Evolutionary conservation across 2,113 vertebrate species (phyloP), one percentile per base, ranked within the genome.

Genomic region (Pagrus major): DNA sequence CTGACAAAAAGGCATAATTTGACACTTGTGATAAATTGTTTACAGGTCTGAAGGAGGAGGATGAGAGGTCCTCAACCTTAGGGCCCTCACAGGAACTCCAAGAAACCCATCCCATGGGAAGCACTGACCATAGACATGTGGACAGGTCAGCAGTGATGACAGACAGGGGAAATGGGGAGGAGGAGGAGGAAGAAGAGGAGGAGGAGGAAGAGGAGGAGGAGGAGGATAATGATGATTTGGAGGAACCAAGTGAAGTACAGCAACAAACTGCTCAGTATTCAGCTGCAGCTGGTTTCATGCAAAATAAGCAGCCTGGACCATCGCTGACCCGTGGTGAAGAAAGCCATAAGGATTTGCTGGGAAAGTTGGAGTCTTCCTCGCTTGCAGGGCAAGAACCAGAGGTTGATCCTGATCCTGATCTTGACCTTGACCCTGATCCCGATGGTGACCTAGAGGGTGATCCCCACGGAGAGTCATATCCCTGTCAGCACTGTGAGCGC

Each of bases 401-500:
- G 11, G 76, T 80, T 2, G 93, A 94, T 37, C 91, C 88, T 1
- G 93, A 94, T 35, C 91, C 88, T 9, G 90, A 97, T 72, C 91
- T 93, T 1, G 96, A 96, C 0, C 90, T 94, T 0, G 96, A 96
- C 0, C 63, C 80, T 4, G 79, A 94, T 9, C 89, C 85, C 0
- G 92, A 94, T 16, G 89, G 65, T 46, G 92, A 97, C 69, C 91
- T 95, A 47, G 97, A 97, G 0, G 96, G 94, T 1, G 96, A 97
- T 0, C 51, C 88, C 4, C 95, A 95, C n/a, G 97, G 94, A 74
- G 88, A 93, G 0, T 95, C 93, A 0, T 95, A 96, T 73, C 96
- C 96, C 10, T 99, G 98, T 88, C 97, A 96, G 75, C 96, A 98
- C 41, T 99, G 98, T 33, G 98, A 99, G 80, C 94, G 97, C 52